A percentile compares a stretch with the other conserved stretches of the same genome.
Conservation (phyloP, 2,797 vertebrate genomes). For the Cyprinella venusta region DNA sequence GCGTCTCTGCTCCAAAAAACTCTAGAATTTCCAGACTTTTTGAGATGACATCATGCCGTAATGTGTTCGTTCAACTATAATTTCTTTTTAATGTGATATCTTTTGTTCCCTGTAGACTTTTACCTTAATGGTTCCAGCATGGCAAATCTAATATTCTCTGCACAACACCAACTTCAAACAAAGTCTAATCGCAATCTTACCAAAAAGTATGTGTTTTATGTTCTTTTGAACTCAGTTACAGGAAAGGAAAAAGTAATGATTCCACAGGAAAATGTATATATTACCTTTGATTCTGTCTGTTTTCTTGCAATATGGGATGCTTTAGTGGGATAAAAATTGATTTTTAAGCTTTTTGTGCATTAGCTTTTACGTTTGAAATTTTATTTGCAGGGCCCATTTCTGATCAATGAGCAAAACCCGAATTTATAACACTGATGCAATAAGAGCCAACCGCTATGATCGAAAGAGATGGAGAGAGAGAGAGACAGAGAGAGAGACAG, state of each 20-base stretch:
- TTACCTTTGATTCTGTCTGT: conserved; percentile 84
- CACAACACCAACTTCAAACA: conserved; percentile 73
- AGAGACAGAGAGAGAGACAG: background rate
- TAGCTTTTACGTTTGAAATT: conserved; percentile 83
- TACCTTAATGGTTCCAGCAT: conserved; percentile 74
- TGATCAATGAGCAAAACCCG: conserved; percentile 83
- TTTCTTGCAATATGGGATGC: conserved; percentile 78
- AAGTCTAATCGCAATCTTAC: conserved; percentile 69
- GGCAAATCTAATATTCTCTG: conserved; percentile 60
- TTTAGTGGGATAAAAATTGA: conserved; percentile 86
- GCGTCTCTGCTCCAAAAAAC: conserved; percentile 26
- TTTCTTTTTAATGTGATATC: conserved; percentile 79
- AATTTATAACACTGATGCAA: conserved; percentile 82
- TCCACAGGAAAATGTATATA: conserved; percentile 82
- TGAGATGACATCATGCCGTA: conserved; percentile 76
- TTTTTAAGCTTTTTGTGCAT: conserved; percentile 86
- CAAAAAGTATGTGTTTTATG: conserved; percentile 75
- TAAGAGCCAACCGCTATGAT: conserved; percentile 61
- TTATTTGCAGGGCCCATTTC: conserved; percentile 81
- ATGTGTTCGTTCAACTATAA: conserved; percentile 76
- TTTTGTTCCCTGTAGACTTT: conserved; percentile 74
- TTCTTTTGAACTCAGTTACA: conserved; percentile 78
- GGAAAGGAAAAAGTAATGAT: conserved; percentile 77
- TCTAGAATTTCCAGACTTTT: conserved; percentile 59
- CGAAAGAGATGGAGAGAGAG: conserved; percentile 39